Evolutionary conservation across 1,140 invertebrate species (phyloP), one percentile per base, ranked within the genome.

Genomic region (Orius laevigatus): DNA sequence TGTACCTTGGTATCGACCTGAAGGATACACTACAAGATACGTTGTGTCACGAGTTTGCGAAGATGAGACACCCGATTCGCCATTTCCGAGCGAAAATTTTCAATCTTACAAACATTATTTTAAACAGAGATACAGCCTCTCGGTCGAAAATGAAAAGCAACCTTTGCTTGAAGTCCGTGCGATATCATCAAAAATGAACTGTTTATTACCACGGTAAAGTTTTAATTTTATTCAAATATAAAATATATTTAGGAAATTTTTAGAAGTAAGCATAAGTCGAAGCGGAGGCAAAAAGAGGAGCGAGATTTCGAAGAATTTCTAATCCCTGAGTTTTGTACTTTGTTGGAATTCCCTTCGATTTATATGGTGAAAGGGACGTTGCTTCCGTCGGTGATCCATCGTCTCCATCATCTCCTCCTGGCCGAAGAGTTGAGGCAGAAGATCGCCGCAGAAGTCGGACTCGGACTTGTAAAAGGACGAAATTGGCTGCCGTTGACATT

Each of bases 331-430:
- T 69, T 97, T 31, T 92, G 91, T 62, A 71, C 75, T 18, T 38
- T 48, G 46, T 14, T 51, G 9, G 75, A 78, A 1, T 92, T 91
- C 62, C 81, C 89, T 1, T 79, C 85, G 1, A 71, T 79, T 5
- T 71, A 96, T 19, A 98, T 92, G 91, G 68, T 89, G 8, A 91
- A 97, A 66, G 79, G 86, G 0, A 79, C 81, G 0, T 75, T 82
- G 19, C 62, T 98, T 18, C 95, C 95, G 0, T 82, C 85, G 12
- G 78, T 96, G 56, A 59, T 98, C 4, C 84, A 93, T 56, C 64
- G 72, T 57, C 58, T 92, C 5, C 76, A 77, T 49, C 76, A 78
- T 56, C 64, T 96, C 2, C 67, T 94, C 10, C 60, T 84, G 10
- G 80, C 86, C 0, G 81, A 94, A 58, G 78, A 91, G 59, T 69